Evolutionary conservation across 2,888 invertebrate species (phyloP).

Genomic region (Furcula furcula): DNA sequence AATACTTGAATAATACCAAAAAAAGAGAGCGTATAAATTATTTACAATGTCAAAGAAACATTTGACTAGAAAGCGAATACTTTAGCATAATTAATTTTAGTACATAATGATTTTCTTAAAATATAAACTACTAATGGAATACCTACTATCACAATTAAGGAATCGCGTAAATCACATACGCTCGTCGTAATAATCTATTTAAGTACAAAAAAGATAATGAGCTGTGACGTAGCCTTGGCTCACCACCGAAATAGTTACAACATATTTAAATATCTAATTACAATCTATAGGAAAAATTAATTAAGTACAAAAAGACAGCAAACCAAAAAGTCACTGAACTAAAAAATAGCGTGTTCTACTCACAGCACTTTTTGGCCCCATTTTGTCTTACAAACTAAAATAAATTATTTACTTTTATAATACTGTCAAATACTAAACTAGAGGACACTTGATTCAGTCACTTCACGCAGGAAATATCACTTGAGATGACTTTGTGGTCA

Average conservation of each 20-base stretch:
- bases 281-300: slow-evolving; percentile 7
- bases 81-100: slow-evolving; percentile 36
- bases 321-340: slow-evolving; percentile 58
- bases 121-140: slow-evolving; percentile 49
- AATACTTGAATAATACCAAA: slow-evolving; percentile 17
- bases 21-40: slow-evolving; percentile 1
- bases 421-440: slow-evolving; percentile 58
- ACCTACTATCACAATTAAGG: slow-evolving; percentile 77
- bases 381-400: slow-evolving; percentile 41
- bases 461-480: slow-evolving; percentile 10
- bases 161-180: slow-evolving; percentile 62
- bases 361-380: slow-evolving; percentile 76
- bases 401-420: slow-evolving; percentile 65
- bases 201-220: neutral
- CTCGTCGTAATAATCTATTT: slow-evolving; percentile 23
- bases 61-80: slow-evolving; percentile 52
- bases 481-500: slow-evolving; percentile 5
- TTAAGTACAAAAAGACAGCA: slow-evolving; percentile 37
- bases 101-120: slow-evolving; percentile 25
- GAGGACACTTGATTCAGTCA: slow-evolving; percentile 55
- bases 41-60: slow-evolving; percentile 4
- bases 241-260: slow-evolving; percentile 16
- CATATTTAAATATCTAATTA: slow-evolving; percentile 3
- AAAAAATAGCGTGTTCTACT: slow-evolving; percentile 42
- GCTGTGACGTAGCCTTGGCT: slow-evolving; percentile 10